These are phyloP conservation scores for Typhlichthys subterraneus DNA, from an alignment of 2,797 vertebrate genomes.

Conservation along the genomic window DNA sequence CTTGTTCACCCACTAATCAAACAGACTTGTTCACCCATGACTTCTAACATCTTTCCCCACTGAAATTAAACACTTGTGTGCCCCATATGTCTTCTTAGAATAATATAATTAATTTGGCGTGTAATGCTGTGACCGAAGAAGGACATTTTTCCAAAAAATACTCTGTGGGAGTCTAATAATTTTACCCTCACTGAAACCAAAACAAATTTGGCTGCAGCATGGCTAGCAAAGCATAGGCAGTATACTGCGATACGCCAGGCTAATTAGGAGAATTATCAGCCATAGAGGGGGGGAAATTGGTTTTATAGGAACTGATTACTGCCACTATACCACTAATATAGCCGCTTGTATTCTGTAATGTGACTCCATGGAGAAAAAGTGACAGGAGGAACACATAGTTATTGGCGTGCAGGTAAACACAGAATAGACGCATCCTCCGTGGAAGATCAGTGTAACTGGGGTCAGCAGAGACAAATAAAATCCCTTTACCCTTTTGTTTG, in stretches of 20 bases:
- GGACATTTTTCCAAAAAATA: conserved; percentile 51
- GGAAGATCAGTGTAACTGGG: no score
- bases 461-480: no score
- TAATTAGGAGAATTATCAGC: conserved; percentile 80
- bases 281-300: conserved; percentile 33
- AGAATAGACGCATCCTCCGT: no score
- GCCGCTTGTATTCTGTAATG: conserved; percentile 46
- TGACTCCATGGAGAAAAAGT: conserved; percentile 28
- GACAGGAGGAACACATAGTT: background rate
- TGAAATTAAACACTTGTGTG: background rate
- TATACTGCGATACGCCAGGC: conserved; percentile 35
- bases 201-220: conserved; percentile 26
- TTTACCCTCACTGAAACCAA: conserved; percentile 49
- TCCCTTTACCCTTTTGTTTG: no score
- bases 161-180: conserved; percentile 51
- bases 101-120: conserved; percentile 19
- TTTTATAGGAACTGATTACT: conserved; percentile 59
- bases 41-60: background rate
- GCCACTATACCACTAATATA: conserved; percentile 42
- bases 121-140: conserved; percentile 12
- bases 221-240: conserved; percentile 31
- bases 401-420: no score
- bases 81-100: conserved; percentile 25
- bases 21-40: background rate
- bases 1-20: background rate